Percentiles rank a stretch among this genome's conserved stretches.
These are phyloP conservation scores for Temnothorax curvispinosus DNA, from an alignment of 1,140 invertebrate species.

Conservation along the genomic window DNA sequence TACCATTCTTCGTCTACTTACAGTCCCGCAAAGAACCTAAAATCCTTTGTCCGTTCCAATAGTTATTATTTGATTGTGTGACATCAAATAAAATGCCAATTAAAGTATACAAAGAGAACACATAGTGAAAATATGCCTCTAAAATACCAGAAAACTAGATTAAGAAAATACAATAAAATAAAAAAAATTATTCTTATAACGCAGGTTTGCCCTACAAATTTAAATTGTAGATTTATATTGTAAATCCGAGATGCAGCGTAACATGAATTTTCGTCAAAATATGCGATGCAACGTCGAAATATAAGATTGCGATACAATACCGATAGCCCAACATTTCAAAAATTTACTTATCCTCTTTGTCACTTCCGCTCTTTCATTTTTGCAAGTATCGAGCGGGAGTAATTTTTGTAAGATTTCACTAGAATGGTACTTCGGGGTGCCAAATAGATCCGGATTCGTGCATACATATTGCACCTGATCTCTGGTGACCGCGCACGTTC, in stretches of 20 bases:
- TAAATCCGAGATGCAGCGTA: background rate
- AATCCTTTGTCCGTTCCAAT: background rate
- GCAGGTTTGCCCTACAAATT: background rate
- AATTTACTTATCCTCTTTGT: background rate
- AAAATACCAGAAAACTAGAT: background rate
- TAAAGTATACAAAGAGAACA: background rate
- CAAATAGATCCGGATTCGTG: background rate
- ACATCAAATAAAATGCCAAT: background rate
- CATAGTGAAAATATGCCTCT: background rate
- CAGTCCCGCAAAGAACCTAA: background rate
- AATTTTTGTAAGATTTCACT: slow-evolving; percentile 1
- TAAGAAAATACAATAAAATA: background rate
- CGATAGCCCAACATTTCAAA: background rate
- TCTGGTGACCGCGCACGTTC: background rate
- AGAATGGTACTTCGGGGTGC: background rate
- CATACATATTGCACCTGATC: slow-evolving; percentile 16
- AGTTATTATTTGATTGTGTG: background rate
- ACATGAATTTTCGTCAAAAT: slow-evolving; percentile 9
- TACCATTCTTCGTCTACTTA: slow-evolving; percentile 11
- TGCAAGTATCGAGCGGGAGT: background rate
- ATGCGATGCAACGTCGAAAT: background rate
- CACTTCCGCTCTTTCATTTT: background rate
- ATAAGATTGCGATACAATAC: background rate
- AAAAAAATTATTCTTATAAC: background rate
- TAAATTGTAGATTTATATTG: background rate